These are phyloP conservation scores for Ormyrus pomaceus DNA, from an alignment of 2,888 invertebrate genomes.

Conservation along the genomic window DNA sequence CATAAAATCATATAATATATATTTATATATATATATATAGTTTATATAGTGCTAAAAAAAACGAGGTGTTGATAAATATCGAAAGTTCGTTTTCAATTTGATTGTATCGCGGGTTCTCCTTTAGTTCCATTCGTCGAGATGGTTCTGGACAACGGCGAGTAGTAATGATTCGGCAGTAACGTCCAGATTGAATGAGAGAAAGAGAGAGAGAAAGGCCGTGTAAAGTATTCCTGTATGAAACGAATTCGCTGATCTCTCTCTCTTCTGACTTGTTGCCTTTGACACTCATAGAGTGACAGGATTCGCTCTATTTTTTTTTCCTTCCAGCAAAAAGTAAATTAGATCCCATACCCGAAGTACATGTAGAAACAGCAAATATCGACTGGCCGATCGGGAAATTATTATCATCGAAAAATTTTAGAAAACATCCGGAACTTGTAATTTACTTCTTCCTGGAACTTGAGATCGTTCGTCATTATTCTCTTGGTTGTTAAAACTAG, in stretches of 20 bases:
- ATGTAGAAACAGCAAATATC: too few species aligned
- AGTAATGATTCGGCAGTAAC: constrained; percentile 46
- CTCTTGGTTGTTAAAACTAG: neutral
- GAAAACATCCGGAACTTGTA: neutral
- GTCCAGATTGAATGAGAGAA: constrained; percentile 17
- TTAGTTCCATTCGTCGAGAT: neutral
- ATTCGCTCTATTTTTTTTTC: constrained; percentile 4
- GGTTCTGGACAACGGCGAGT: constrained; percentile 26
- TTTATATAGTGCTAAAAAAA: constrained; percentile 48
- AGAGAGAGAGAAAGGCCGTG: constrained; percentile 25
- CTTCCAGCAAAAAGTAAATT: neutral
- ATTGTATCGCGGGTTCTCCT: constrained; percentile 48
- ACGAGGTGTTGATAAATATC: constrained; percentile 54
- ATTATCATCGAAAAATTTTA: too few species aligned
- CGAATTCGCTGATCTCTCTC: neutral
- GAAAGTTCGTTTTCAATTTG: constrained; percentile 55
- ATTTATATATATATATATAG: constrained; percentile 31
- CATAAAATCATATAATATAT: constrained; percentile 46
- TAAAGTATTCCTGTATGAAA: constrained; percentile 15
- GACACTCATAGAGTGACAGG: constrained; percentile 7
- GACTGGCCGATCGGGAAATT: too few species aligned
- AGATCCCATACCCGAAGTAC: neutral
- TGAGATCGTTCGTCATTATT: neutral
- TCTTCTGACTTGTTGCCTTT: constrained; percentile 19
- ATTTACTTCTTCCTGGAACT: neutral